Evolutionary conservation across 2,113 vertebrate genomes (phyloP).

Genomic region (Calidris pugnax): DNA sequence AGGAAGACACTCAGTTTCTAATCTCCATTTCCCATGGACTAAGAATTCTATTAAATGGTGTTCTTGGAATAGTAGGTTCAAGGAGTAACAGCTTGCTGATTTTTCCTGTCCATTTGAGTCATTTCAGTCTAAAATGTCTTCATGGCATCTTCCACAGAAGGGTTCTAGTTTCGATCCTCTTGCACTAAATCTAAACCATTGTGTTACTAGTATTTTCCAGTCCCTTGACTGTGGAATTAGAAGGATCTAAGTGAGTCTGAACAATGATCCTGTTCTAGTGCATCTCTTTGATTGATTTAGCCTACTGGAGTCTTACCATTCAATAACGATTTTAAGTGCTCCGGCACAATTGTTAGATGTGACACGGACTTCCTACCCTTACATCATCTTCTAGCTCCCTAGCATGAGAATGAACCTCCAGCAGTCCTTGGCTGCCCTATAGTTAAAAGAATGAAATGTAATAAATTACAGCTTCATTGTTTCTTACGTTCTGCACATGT

Average conservation of each 20-base stretch:
- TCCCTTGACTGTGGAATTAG: background rate
- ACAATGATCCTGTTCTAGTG: background rate
- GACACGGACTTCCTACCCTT: background rate
- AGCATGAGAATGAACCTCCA: background rate
- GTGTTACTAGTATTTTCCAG: background rate
- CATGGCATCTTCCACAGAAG: background rate
- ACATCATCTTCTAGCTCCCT: background rate
- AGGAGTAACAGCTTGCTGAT: background rate
- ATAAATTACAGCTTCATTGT: background rate
- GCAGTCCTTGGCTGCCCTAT: background rate
- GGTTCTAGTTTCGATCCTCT: background rate
- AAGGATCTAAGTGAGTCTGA: background rate
- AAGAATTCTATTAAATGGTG: background rate
- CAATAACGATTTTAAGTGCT: background rate
- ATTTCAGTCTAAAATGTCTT: background rate
- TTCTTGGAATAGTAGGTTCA: background rate
- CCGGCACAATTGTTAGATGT: background rate
- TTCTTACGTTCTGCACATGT: background rate
- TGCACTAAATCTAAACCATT: background rate
- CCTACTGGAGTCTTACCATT: background rate
- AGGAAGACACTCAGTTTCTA: background rate
- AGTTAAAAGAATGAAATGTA: constrained; percentile 24
- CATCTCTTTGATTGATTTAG: background rate
- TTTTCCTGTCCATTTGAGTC: background rate
- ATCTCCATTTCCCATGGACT: background rate